phyloP scores from a whole-genome alignment of 2,888 invertebrate species.

The Cremastobaeus sp. region DNA sequence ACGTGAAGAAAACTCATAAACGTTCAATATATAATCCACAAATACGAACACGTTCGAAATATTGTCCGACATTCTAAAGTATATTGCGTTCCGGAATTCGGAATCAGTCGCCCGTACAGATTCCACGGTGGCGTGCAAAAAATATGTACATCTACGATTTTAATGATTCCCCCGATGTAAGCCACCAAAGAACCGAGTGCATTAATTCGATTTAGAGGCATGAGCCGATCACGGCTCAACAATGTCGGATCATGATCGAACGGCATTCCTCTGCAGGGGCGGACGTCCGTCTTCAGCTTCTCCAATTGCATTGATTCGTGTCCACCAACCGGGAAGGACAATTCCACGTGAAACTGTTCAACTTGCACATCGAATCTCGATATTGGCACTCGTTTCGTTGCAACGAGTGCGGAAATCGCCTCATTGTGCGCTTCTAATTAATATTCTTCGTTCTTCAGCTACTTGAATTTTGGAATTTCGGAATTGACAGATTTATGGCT shows the following conservation, averaged over 20 bases:
- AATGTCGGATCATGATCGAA: conserved; percentile 54
- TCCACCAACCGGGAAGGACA: conserved; percentile 8
- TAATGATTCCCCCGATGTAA: conserved; percentile 57
- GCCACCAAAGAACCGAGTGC: conserved; percentile 53
- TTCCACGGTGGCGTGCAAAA: conserved; percentile 41
- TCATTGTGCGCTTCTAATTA: too few relatives aligned
- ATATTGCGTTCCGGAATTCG: conserved; percentile 54
- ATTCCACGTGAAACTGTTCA: conserved; percentile 5
- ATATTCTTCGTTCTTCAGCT: too few relatives aligned
- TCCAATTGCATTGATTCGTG: conserved; percentile 43
- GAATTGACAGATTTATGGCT: not conserved
- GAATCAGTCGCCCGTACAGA: conserved; percentile 44
- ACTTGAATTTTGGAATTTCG: too few relatives aligned
- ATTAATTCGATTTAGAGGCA: conserved; percentile 60
- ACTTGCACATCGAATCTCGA: conserved; percentile 15
- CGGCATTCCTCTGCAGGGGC: conserved; percentile 58
- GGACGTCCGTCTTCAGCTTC: conserved; percentile 43
- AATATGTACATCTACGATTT: conserved; percentile 57
- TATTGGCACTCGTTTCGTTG: too few relatives aligned
- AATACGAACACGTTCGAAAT: conserved; percentile 36
- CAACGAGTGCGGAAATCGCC: too few relatives aligned
- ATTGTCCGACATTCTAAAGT: conserved; percentile 48
- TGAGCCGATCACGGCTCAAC: conserved; percentile 43
- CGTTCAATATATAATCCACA: conserved; percentile 45
- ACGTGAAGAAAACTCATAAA: conserved; percentile 45